Percentiles rank a stretch among this genome's conserved stretches.
phyloP scores from a whole-genome alignment of 2,797 vertebrate genomes.

The Alcedo quadribrachys region DNA sequence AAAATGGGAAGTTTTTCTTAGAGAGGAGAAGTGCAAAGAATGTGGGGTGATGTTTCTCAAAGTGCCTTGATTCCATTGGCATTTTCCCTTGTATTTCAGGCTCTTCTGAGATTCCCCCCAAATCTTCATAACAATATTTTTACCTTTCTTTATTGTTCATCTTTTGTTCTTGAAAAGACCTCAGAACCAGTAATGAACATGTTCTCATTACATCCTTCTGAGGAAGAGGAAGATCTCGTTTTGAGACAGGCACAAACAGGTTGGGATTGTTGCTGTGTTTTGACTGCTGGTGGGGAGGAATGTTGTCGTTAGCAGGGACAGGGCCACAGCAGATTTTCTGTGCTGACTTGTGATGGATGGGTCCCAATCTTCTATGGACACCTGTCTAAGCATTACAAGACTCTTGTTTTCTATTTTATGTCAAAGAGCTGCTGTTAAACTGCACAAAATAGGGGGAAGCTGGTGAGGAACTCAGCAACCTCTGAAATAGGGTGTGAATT shows the following conservation, averaged over 20 bases:
- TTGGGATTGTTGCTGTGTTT: neutral
- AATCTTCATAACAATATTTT: neutral
- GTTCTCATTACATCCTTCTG: neutral
- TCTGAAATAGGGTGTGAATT: neutral
- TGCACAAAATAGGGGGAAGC: neutral
- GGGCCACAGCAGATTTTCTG: neutral
- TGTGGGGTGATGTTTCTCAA: neutral
- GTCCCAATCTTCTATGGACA: neutral
- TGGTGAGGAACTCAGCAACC: neutral
- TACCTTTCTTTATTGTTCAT: neutral
- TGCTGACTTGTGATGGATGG: neutral
- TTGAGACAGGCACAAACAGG: neutral
- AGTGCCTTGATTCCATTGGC: neutral
- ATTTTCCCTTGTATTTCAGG: neutral
- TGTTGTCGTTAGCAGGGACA: neutral
- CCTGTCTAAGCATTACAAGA: neutral
- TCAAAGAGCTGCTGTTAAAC: neutral
- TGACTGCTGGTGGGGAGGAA: neutral
- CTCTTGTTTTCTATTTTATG: neutral
- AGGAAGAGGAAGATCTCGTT: neutral
- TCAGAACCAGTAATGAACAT: neutral
- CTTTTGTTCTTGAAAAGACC: neutral
- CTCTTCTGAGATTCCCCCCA: neutral
- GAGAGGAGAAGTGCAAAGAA: neutral
- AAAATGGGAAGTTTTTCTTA: neutral